Evolutionary conservation across 2,888 invertebrate genomes (phyloP), one percentile per base, ranked within the genome.

Genomic region (Apodemia zela): DNA sequence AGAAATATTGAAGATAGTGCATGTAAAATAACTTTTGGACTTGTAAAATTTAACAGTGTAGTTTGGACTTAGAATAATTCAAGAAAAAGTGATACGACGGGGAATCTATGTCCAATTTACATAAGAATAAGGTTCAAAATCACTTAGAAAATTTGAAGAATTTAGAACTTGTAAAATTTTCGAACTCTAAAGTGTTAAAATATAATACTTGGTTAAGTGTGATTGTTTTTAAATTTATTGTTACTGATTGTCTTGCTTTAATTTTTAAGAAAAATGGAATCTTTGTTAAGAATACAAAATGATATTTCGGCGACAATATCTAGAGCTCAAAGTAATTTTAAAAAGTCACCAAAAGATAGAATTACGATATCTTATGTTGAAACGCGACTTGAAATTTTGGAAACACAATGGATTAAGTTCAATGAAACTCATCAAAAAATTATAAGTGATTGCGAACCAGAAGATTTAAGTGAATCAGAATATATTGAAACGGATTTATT

Each of bases 361-460:
- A 35, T 67, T 11, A 64, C 64, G 7, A 13, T 38, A 8, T 15
- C 42, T 15, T 67, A 67, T 61, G 45, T 67, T 6, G 59, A 65
- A 61, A 64, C 64, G 0, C 49, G 64, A 42, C 38, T 67, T 18
- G 64, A 67, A 57, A 29, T 35, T 38, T 62, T 62, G 42, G 68
- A 68, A 29, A 42, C 45, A 38, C 21, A 63, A 45, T 68, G 68
- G 68, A 49, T 51, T 13, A 29, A 42, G n/a, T 68, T 68, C 57
- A 45, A 15, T 7, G 21, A 54, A 17, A 63, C 17, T 3, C 66
- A 68, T 63, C 33, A 47, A 11, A 29, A 62, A 11, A 57, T 51
- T 62, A 57, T 47, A 65, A 29, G 25, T 29, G 18, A n/a, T 42
- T 25, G 58, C 29, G 18, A 29, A 25, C 21, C 35, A 45, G 59